Evolutionary conservation across 1,140 invertebrate genomes (phyloP).

Genomic region (Bombus balteatus): DNA sequence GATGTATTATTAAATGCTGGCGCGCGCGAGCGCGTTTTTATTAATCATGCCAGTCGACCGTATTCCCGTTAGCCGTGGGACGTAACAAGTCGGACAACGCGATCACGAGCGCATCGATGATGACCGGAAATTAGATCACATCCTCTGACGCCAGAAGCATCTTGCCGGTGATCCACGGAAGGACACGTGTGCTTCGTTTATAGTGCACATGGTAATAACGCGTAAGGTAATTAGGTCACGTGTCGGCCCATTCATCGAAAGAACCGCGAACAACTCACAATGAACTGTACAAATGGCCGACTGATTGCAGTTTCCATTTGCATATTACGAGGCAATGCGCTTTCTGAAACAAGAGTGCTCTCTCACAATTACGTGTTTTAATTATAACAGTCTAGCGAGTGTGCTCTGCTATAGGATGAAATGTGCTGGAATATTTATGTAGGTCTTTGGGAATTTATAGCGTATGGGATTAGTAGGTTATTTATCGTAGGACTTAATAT

Average conservation of each 20-base stretch:
- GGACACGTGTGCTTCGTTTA: not conserved
- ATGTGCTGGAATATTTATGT: no score
- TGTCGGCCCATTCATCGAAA: conserved; percentile 52
- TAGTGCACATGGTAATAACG: not conserved
- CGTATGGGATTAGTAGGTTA: no score
- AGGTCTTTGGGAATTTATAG: not conserved
- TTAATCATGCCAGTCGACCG: conserved; percentile 18
- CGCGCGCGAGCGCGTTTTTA: conserved; percentile 15
- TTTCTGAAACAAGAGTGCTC: not conserved
- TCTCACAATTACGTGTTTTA: conserved; percentile 3
- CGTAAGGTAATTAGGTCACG: conserved; percentile 52
- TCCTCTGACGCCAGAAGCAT: conserved; percentile 38
- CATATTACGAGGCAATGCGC: not conserved
- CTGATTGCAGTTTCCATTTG: conserved; percentile 8
- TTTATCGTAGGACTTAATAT: no score
- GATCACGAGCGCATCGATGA: conserved; percentile 24
- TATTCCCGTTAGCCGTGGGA: conserved; percentile 12
- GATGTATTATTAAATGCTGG: not conserved
- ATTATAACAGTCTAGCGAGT: not conserved
- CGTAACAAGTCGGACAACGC: conserved; percentile 12
- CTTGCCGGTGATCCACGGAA: conserved; percentile 4
- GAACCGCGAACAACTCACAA: not conserved
- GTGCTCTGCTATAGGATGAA: no score
- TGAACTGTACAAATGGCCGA: not conserved
- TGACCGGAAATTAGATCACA: conserved; percentile 61